Percentiles rank a stretch among this genome's conserved stretches.
phyloP scores from a whole-genome alignment of 2,888 invertebrate species.

The Stomorhina lunata region DNA sequence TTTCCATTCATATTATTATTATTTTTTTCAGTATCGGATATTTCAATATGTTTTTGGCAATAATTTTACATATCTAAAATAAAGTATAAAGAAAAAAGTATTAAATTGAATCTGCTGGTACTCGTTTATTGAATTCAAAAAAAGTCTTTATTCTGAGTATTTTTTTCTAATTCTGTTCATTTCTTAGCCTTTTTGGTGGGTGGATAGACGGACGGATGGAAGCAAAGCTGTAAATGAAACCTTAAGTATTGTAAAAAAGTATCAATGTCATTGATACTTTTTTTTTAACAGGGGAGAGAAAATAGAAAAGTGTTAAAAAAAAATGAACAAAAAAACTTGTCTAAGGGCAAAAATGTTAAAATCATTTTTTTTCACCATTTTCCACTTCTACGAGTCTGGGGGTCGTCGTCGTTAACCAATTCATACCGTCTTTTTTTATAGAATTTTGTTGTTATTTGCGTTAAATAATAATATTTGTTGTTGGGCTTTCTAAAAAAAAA shows the following conservation, averaged over 20 bases:
- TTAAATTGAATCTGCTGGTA: slow-evolving; percentile 74
- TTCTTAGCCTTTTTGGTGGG: slow-evolving; percentile 27
- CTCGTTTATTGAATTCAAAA: slow-evolving; percentile 49
- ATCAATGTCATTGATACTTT: slow-evolving; percentile 31
- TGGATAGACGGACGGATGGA: too few species aligned
- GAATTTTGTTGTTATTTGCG: slow-evolving; percentile 39
- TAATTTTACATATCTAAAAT: slow-evolving; percentile 76
- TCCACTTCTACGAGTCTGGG: neutral
- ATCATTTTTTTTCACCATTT: slow-evolving; percentile 37
- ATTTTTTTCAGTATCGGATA: slow-evolving; percentile 31
- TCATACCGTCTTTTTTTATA: slow-evolving; percentile 34
- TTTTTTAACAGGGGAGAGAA: neutral
- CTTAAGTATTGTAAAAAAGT: slow-evolving; percentile 41
- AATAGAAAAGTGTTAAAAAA: slow-evolving; percentile 33
- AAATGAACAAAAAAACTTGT: slow-evolving; percentile 10
- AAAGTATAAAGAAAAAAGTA: slow-evolving; percentile 68
- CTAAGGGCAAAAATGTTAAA: slow-evolving; percentile 50
- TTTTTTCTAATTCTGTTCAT: neutral
- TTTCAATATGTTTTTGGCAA: slow-evolving; percentile 71
- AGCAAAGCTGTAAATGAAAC: slow-evolving; percentile 39
- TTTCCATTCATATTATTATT: neutral
- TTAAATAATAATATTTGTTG: slow-evolving; percentile 46
- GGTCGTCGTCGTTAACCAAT: slow-evolving; percentile 52
- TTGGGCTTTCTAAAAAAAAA: too few species aligned
- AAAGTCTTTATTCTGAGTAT: slow-evolving; percentile 38